Evolutionary conservation across 2,797 vertebrate genomes (phyloP).

Genomic region (Chanos chanos): DNA sequence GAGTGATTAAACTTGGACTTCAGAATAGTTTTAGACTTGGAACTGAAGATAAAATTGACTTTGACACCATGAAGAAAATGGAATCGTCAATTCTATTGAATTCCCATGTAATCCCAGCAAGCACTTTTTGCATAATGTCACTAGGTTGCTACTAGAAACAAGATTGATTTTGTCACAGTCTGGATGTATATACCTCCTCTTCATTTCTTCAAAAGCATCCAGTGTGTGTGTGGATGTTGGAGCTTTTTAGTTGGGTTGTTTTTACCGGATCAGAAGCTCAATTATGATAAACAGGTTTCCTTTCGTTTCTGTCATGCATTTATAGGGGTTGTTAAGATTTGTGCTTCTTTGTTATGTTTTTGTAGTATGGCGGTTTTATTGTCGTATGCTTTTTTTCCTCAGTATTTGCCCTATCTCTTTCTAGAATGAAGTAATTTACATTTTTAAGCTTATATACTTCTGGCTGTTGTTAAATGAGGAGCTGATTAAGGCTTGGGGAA

Average conservation of each 20-base stretch:
- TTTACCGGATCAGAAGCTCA: no score
- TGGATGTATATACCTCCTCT: constrained; percentile 29
- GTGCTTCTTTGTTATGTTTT: no score
- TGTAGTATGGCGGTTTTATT: constrained; percentile 24
- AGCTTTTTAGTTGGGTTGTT: no score
- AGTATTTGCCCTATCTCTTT: neutral
- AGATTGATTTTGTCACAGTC: constrained; percentile 54
- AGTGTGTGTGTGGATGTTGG: neutral
- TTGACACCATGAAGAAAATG: constrained; percentile 65
- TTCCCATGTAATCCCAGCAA: constrained; percentile 60
- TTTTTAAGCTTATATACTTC: constrained; percentile 10
- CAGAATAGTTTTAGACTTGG: constrained; percentile 52
- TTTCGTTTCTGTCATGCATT: no score
- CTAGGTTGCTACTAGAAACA: constrained; percentile 37
- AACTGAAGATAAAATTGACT: constrained; percentile 60
- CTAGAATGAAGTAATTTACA: neutral
- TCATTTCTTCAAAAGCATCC: constrained; percentile 18
- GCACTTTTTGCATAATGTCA: constrained; percentile 31
- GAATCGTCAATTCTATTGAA: constrained; percentile 67
- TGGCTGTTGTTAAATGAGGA: constrained; percentile 28
- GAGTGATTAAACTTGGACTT: constrained; percentile 62
- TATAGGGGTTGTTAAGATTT: no score
- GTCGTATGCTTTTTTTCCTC: neutral
- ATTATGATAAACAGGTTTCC: no score
- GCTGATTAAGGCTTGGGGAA: constrained; percentile 11